Evolutionary conservation across 2,888 invertebrate species (phyloP).

Genomic region (Cacoxenus indagator): DNA sequence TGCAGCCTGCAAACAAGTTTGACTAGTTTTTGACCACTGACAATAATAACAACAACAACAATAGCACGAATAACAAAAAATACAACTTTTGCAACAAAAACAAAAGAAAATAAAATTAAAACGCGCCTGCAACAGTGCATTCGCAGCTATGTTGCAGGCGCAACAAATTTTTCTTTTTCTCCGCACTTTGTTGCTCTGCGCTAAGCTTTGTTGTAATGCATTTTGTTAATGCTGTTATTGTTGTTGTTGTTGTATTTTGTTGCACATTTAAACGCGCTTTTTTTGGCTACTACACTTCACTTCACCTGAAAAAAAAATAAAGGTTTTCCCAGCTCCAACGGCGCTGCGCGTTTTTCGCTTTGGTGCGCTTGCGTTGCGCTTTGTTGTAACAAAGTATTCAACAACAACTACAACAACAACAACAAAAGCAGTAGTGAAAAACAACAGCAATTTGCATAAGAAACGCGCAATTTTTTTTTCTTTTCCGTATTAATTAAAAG

Average conservation of each 20-base stretch:
- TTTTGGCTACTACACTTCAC: not conserved
- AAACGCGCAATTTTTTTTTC: conserved; percentile 56
- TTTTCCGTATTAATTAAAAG: conserved; percentile 58
- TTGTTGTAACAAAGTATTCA: not conserved
- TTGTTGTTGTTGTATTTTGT: conserved; percentile 14
- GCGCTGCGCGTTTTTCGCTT: not conserved
- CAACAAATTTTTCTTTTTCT: too few relatives aligned
- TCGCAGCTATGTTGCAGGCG: too few relatives aligned
- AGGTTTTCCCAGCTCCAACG: not conserved
- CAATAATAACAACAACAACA: conserved; percentile 57
- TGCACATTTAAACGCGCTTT: not conserved
- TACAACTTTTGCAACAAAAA: conserved; percentile 37
- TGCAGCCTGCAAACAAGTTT: conserved; percentile 57
- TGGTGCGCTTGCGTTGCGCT: conserved; percentile 4
- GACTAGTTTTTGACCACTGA: conserved; percentile 48
- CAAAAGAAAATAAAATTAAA: conserved; percentile 48
- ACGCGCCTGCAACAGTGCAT: too few relatives aligned
- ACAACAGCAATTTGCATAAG: conserved; percentile 61
- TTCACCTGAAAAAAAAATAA: too few relatives aligned
- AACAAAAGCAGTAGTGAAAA: too few relatives aligned
- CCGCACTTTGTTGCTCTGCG: too few relatives aligned
- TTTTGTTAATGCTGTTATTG: too few relatives aligned
- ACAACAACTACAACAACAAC: conserved; percentile 35
- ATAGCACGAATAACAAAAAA: conserved; percentile 41
- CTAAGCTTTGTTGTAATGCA: too few relatives aligned